Evolutionary conservation across 37 sponge, comb jelly and placozoan genomes (phyloP).

Genomic region (Amphimedon queenslandica): DNA sequence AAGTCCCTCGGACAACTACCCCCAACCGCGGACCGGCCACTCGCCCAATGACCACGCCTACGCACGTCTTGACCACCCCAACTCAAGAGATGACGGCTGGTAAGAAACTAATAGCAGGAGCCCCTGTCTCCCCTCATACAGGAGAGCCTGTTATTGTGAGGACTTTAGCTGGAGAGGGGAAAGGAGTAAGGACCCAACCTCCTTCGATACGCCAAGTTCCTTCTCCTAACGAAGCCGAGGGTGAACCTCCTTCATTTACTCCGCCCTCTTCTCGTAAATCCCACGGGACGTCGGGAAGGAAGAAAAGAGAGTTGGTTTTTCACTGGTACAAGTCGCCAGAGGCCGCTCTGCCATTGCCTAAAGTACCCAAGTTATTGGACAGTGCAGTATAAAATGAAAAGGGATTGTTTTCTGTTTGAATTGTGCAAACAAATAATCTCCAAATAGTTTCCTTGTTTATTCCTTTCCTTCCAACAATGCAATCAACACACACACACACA

Average conservation of each 20-base stretch:
- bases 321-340: not conserved
- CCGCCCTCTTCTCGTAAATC: no score
- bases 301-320: conserved; percentile 6
- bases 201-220: not conserved
- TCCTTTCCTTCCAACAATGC: not conserved
- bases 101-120: not conserved
- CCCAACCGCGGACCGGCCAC: not conserved
- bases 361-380: no score
- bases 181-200: not conserved
- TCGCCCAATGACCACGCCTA: no score
- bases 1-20: not conserved
- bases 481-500: not conserved
- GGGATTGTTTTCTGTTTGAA: not conserved
- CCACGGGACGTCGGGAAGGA: no score
- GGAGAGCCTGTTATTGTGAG: not conserved
- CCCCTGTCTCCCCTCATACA: not conserved
- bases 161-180: not conserved
- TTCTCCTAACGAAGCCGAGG: not conserved
- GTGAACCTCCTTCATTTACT: not conserved
- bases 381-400: not conserved
- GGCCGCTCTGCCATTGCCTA: not conserved
- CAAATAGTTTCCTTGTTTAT: not conserved
- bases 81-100: no score
- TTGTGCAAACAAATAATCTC: not conserved
- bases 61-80: no score